Evolutionary conservation across 2,888 invertebrate species (phyloP), one percentile per base, ranked within the genome.

Genomic region (Automeris io): DNA sequence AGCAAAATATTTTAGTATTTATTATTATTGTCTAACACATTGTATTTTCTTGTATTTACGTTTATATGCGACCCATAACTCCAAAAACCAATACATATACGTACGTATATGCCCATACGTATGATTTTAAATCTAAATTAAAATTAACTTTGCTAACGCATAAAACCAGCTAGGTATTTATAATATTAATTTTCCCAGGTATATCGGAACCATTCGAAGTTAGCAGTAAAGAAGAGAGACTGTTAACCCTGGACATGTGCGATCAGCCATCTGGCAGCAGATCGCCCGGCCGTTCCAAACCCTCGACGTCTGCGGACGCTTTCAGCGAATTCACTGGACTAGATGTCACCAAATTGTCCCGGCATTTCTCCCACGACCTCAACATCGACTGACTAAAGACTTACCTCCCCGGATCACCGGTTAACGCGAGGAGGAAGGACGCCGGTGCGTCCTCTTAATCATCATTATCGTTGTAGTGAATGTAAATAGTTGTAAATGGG

Each of bases 301-400:
- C 85, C 0, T 43, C 63, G 23, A 65, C 75, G 0, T 70, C 70
- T 5, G 62, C 76, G 0, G 86, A 86, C 45, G 72, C 87, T 4
- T 82, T 87, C 67, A 82, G 77, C 0, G 87, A 87, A 49, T 83
- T 87, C 65, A 74, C 83, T 1, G 85, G 82, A 0, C 58, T 87
- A 0, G 86, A 87, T 37, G 85, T 87, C 1, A 75, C 82, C 1
- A 83, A 76, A 47, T 72, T 86, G 9, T 87, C 85, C 35, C 72
- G 86, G 13, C 86, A 87, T 39, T 85, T 85, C 68, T 74, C 85
- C 1, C 81, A 87, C 58, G 87, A 87, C 42, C 64, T 87, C 13
- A 83, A 75, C 46, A 82, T 87, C 39, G 87, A 87, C 80, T 87
- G 87, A 87, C 85, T 87, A 76, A 87, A 66, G 67, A 61, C 60